Percentiles rank a stretch among this genome's conserved stretches.
Evolutionary conservation across 2,113 vertebrate species (phyloP).

Genomic region (Balaeniceps rex): DNA sequence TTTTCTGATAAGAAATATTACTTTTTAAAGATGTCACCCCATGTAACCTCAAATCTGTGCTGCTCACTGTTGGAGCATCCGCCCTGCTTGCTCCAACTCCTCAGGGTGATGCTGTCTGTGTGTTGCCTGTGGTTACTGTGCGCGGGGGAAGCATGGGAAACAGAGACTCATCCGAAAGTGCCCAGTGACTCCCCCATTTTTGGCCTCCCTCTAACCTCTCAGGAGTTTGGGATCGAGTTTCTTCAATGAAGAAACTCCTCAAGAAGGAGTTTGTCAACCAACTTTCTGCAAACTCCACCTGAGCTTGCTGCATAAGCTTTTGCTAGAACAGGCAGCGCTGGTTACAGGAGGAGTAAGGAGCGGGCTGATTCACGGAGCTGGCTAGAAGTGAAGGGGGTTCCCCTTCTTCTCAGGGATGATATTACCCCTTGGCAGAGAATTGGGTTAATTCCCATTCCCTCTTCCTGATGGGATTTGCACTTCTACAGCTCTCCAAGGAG

Average conservation of each 20-base stretch:
- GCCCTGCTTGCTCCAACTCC: background rate
- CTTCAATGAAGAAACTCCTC: background rate
- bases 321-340: background rate
- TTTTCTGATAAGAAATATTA: background rate
- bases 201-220: background rate
- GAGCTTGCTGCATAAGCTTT: background rate
- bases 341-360: background rate
- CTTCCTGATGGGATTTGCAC: background rate
- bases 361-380: background rate
- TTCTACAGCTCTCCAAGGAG: background rate
- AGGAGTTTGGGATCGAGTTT: background rate
- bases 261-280: background rate
- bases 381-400: background rate
- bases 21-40: background rate
- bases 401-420: background rate
- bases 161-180: accelerated
- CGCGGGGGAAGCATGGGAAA: background rate
- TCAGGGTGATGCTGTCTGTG: background rate
- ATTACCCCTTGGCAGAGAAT: background rate
- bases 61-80: background rate
- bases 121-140: background rate
- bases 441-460: background rate
- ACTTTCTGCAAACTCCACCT: background rate
- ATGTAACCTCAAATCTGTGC: background rate
- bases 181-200: background rate